Base-by-base conservation (phyloP, 2,888 invertebrate genomes). In the Troides helena region DNA sequence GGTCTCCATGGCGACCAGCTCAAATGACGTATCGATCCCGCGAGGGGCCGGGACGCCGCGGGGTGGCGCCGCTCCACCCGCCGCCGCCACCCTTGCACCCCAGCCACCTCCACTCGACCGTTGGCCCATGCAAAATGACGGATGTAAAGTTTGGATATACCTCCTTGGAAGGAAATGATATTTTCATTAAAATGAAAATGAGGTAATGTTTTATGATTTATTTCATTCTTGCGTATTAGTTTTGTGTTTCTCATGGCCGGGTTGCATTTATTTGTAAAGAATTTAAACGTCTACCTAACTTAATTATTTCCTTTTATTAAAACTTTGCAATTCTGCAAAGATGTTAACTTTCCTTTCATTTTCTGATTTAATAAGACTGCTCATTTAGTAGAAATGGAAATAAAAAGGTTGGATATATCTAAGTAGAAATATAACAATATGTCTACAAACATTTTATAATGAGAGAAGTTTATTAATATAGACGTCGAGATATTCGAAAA, bases 1-100 rank as follows among this genome's bases (percentile, higher is more conserved):
- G 92, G 93, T 93, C 87, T 91, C 92, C 92, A 93, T 92, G 92
- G 92, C 89, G 89, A 93, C 93, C 92, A 85, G 90, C 92, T 92
- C 91, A 90, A 92, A 92, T 92, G 92, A 92, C 92, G 92, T 92
- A 92, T 92, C 91, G 92, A 92, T 92, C 92, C 92, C 90, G 88
- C 90, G 89, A 77, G 87, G 89, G 85, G 88, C 84, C 75, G 77
- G 83, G 87, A 81, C 72, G 78, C 78, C 79, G 85, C 85, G 88
- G 90, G 89, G 89, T 87, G 90, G 89, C 87, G 87, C 89, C 89
- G 84, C 90, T 88, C 88, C 89, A 86, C 90, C 89, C 87, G 88
- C 85, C 85, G 84, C 83, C 76, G 82, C 81, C 81, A 79, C 85
- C 86, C 87, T 81, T 78, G 83, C 85, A 85, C 88, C 87, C 88